A percentile compares a stretch with the other conserved stretches of the same genome.
Evolutionary conservation across 92 coral and sea anemone species (phyloP).

Genomic region (Micromussa lordhowensis): DNA sequence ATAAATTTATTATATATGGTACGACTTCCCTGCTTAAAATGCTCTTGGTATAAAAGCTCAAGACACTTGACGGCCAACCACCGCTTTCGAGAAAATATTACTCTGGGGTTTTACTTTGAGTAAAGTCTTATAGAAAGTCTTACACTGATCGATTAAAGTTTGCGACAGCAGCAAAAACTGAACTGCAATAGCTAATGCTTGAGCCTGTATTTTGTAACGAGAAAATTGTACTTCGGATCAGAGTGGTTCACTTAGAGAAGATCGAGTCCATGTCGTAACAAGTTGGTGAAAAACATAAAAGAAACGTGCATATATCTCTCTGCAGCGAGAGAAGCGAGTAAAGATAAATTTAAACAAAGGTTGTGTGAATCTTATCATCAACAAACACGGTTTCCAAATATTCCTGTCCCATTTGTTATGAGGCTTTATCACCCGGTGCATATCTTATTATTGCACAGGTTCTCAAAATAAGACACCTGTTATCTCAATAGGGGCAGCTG

Average conservation of each 20-base stretch:
- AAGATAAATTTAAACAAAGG: neutral
- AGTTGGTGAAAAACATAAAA: neutral
- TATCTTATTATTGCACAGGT: conserved; percentile 16
- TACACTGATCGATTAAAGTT: too few species aligned
- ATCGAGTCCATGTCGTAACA: too few species aligned
- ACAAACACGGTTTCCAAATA: neutral
- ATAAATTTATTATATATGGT: too few species aligned
- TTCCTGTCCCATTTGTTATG: neutral
- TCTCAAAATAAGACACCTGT: conserved; percentile 38
- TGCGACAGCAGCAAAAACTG: neutral
- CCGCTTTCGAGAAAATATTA: too few species aligned
- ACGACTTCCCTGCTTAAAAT: too few species aligned
- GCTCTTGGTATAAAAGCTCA: too few species aligned
- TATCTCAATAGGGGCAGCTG: conserved; percentile 37
- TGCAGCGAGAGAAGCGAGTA: neutral
- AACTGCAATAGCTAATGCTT: neutral
- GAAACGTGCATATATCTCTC: neutral
- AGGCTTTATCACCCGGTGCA: conserved; percentile 20
- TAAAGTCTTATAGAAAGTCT: too few species aligned
- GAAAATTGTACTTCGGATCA: neutral
- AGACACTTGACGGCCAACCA: too few species aligned
- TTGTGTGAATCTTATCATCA: neutral
- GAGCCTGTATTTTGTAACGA: neutral
- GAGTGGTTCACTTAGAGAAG: too few species aligned
- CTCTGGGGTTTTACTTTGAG: too few species aligned